Base-by-base conservation (phyloP, 2,113 vertebrate species). In the Atractosteus spatula region DNA sequence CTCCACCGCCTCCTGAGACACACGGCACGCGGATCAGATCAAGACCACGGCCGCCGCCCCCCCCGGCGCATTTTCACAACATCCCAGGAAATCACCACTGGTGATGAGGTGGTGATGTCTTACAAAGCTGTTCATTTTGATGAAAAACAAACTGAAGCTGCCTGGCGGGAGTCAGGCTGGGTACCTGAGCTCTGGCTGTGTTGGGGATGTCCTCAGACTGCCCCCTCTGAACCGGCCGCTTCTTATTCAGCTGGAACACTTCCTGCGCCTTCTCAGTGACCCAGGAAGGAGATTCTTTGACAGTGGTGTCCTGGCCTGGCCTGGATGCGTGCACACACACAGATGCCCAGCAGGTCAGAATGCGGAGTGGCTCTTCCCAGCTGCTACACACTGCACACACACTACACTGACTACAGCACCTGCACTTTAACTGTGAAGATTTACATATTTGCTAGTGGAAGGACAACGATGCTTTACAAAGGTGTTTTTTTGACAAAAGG, bases 231-330 rank as follows among this genome's bases (percentile, higher is more conserved):
- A 94, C 83, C 2, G 81, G 83, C 41, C 87, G 88, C 14, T 88
- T 89, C 61, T 84, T 88, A 65, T 83, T 91, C 69, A 92, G 88
- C 3, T 74, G 84, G 42, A 81, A 90, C 14, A 74, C 76, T 0
- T 95, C 94, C 78, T 91, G 92, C 55, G 92, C 86, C 72, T 90
- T 93, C 45, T 96, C 94, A 0, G 87, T 89, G 7, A 91, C 93
- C 93, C 95, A 96, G 0, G 95, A 97, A 4, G 94, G 86, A 0
- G 95, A 94, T 6, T 88, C 89, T 66, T 91, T 95, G 74, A 94
- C 91, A 74, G 86, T 84, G 42, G 82, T 83, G 62, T 93, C 95
- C 0, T 91, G 92, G 89, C 71, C 92, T 89, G 83, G 71, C 71
- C 86, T 83, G 77, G 55, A 16, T 4, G 41, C 69, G 73, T 69